Percentiles rank a stretch among this genome's conserved stretches.
These are phyloP conservation scores for Orchesellides sinensis DNA, from an alignment of 2,888 invertebrate genomes.

Conservation along the genomic window DNA sequence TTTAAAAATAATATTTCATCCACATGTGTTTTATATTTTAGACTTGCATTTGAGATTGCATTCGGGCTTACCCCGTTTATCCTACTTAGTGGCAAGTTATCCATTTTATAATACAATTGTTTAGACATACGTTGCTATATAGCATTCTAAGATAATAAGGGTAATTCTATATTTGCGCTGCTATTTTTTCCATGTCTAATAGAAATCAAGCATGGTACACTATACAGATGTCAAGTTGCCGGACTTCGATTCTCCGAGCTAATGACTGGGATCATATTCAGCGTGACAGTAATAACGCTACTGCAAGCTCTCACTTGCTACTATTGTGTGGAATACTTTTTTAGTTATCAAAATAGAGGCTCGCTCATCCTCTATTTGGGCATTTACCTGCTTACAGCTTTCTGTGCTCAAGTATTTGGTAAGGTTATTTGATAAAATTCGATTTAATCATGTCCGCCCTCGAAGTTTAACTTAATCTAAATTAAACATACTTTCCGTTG, in stretches of 20 bases:
- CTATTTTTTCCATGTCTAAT: no score
- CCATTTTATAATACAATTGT: no score
- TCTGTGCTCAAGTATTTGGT: slow-evolving; percentile 40
- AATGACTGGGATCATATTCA: slow-evolving; percentile 11
- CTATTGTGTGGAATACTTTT: background rate
- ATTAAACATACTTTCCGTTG: no score
- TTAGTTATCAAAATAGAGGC: slow-evolving; percentile 14
- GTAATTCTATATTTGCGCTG: background rate
- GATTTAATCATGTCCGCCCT: no score
- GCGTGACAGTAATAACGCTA: background rate
- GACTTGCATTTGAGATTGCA: slow-evolving; percentile 33
- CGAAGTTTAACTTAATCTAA: no score
- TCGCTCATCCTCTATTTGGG: background rate
- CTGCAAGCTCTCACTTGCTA: slow-evolving; percentile 34
- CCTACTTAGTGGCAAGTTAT: slow-evolving; percentile 30
- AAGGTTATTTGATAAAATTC: no score
- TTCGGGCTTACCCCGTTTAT: slow-evolving; percentile 22
- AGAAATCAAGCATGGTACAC: slow-evolving; percentile 27
- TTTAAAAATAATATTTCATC: no score
- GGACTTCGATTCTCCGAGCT: slow-evolving; percentile 28
- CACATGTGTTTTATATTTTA: no score
- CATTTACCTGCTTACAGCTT: background rate
- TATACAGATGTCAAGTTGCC: slow-evolving; percentile 29
- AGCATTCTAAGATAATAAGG: no score
- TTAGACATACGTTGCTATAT: no score